Conservation (phyloP, 2,113 vertebrate genomes). For the Cercocebus atys region DNA sequence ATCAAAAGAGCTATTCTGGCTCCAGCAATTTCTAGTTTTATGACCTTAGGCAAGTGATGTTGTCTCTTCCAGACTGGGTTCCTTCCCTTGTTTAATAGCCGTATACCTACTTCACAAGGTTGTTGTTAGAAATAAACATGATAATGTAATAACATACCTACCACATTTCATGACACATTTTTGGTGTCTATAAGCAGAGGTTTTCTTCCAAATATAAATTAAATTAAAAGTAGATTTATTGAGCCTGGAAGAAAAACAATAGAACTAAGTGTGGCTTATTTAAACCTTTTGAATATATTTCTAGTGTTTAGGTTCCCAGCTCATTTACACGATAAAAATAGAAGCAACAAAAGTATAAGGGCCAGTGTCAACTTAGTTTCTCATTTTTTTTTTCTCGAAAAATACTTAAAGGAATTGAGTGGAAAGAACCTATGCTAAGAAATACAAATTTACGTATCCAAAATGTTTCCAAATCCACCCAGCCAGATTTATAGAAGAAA, state of each 20-base stretch:
- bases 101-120: background rate
- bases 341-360: background rate
- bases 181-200: background rate
- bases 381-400: background rate
- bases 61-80: background rate
- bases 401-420: background rate
- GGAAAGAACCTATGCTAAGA: background rate
- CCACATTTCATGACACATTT: background rate
- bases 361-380: background rate
- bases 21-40: background rate
- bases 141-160: background rate
- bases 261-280: background rate
- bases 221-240: constrained; percentile 14
- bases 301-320: background rate
- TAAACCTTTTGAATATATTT: background rate
- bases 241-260: background rate
- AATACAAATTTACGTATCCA: background rate
- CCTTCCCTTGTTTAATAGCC: background rate
- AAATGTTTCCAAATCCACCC: background rate
- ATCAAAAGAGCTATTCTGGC: background rate
- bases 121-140: background rate
- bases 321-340: background rate
- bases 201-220: background rate
- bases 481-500: background rate
- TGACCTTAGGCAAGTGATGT: background rate